Conservation (phyloP, 2,888 invertebrate genomes). For the Cheiracanthium punctorium region DNA sequence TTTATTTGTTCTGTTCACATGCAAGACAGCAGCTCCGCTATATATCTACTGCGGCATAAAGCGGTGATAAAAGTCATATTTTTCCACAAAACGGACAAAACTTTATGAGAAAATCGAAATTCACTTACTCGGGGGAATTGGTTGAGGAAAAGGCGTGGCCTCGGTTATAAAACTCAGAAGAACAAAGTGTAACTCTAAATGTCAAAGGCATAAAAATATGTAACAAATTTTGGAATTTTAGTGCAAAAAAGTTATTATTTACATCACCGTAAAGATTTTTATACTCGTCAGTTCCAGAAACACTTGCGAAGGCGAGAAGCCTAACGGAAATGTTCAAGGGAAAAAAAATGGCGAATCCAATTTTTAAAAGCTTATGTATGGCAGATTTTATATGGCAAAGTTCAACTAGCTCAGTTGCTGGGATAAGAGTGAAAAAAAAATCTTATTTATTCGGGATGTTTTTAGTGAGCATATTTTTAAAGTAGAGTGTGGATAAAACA, state of each 20-base stretch:
- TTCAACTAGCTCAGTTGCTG: too few relatives aligned
- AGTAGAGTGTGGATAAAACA: too few relatives aligned
- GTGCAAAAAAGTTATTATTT: neutral
- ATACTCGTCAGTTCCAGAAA: neutral
- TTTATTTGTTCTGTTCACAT: neutral
- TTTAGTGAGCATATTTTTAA: too few relatives aligned
- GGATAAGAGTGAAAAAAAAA: too few relatives aligned
- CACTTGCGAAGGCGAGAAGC: neutral
- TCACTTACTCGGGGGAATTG: neutral
- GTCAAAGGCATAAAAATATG: conserved; percentile 2
- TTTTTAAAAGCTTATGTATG: too few relatives aligned
- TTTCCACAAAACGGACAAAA: neutral
- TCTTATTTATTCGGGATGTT: too few relatives aligned
- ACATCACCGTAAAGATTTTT: neutral
- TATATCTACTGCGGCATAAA: neutral
- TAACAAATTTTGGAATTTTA: neutral
- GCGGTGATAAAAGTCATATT: neutral
- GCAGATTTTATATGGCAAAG: too few relatives aligned
- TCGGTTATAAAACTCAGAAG: neutral
- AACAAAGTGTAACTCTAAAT: neutral
- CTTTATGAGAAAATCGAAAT: conserved; percentile 8
- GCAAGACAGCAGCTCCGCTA: neutral
- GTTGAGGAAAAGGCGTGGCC: conserved; percentile 6
- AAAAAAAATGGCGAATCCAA: too few relatives aligned
- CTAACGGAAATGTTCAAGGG: too few relatives aligned